phyloP scores from a whole-genome alignment of 2,888 invertebrate genomes.

The Dysmachus trigonus region DNA sequence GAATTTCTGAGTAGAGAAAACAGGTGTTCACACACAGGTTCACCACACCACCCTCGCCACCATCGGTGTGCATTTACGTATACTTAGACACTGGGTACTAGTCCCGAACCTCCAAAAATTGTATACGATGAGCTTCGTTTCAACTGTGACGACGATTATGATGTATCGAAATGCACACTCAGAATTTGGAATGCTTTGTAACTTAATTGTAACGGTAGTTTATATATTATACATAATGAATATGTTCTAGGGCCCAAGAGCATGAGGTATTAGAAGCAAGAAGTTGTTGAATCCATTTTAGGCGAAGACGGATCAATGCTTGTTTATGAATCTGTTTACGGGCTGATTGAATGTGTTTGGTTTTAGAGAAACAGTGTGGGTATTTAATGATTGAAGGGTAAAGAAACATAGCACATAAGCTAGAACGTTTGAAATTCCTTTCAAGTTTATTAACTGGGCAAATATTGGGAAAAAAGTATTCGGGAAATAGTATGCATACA shows the following conservation, averaged over 20 bases:
- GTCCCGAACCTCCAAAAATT: neutral
- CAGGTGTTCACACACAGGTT: neutral
- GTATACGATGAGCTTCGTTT: neutral
- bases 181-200: conserved; percentile 23
- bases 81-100: neutral
- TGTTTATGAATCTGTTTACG: neutral
- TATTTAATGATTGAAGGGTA: neutral
- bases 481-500: neutral
- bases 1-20: neutral
- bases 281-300: neutral
- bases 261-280: neutral
- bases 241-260: neutral
- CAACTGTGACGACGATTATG: neutral
- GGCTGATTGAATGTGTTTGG: neutral
- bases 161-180: conserved; percentile 8
- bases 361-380: neutral
- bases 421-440: neutral
- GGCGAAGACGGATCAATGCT: neutral
- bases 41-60: neutral
- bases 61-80: neutral
- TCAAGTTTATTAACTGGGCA: neutral
- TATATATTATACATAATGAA: conserved; percentile 30
- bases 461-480: too few species aligned
- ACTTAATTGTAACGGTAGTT: conserved; percentile 35
- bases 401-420: neutral